A percentile compares a stretch with the other conserved stretches of the same genome.
These are phyloP conservation scores for Aphelocoma californica DNA, from an alignment of 2,797 vertebrate genomes.

Conservation along the genomic window DNA sequence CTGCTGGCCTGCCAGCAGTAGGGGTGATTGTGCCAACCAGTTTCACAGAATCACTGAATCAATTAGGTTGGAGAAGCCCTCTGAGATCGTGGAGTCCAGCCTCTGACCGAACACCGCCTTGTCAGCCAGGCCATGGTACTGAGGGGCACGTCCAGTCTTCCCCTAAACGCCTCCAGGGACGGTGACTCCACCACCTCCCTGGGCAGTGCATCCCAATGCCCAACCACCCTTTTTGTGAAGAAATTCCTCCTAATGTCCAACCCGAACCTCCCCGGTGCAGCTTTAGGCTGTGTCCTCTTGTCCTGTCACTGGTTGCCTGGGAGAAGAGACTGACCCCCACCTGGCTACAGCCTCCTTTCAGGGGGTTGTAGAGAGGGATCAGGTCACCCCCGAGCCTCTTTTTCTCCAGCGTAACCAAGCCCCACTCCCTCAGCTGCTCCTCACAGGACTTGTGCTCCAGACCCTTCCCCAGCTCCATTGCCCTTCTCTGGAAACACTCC, in stretches of 20 bases:
- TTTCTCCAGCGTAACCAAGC: too few species aligned
- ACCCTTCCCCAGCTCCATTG: background rate
- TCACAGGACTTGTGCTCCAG: background rate
- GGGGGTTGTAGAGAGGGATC: too few species aligned
- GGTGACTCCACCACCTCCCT: background rate
- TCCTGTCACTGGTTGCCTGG: background rate
- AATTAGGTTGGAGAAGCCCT: background rate
- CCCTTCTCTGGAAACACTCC: background rate
- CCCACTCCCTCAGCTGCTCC: fast-evolving
- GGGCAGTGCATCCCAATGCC: background rate
- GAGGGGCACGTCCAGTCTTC: background rate
- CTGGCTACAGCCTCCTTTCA: background rate
- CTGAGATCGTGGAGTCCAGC: background rate
- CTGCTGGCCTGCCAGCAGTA: background rate
- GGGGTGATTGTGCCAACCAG: background rate
- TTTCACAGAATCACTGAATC: background rate
- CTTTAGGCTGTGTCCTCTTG: background rate
- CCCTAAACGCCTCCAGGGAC: background rate
- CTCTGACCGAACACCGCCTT: fast-evolving
- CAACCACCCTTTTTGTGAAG: background rate
- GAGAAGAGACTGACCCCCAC: background rate
- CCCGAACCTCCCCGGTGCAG: background rate
- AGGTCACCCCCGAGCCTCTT: too few species aligned
- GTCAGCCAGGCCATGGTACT: background rate
- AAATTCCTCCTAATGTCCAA: background rate